Conservation (phyloP, 2,113 vertebrate genomes). For the Nibea coibor region DNA sequence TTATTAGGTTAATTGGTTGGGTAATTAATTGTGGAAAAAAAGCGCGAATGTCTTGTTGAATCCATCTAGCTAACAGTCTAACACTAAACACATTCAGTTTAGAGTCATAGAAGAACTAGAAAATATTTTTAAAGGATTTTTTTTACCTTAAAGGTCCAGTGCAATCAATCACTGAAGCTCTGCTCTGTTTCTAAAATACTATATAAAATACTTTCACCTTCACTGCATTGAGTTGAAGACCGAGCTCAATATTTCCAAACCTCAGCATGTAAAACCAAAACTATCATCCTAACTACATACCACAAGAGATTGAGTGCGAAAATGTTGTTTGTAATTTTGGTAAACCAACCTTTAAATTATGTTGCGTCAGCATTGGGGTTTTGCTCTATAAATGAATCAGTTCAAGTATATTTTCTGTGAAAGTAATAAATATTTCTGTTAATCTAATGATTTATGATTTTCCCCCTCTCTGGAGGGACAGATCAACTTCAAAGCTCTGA, state of each 20-base stretch:
- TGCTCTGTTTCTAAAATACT: neutral
- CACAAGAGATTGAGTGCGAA: neutral
- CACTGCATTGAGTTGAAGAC: neutral
- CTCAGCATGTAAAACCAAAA: neutral
- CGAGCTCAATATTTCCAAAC: neutral
- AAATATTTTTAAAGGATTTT: neutral
- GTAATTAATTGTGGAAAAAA: neutral
- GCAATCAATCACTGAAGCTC: neutral
- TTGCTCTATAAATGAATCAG: neutral
- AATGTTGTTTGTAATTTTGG: conserved; percentile 4
- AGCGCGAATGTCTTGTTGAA: too few relatives aligned
- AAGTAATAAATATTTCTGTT: neutral
- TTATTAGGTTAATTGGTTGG: neutral
- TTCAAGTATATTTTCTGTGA: neutral
- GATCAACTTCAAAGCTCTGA: conserved; percentile 79
- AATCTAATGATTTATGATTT: neutral
- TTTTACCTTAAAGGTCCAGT: too few relatives aligned
- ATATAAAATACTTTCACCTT: neutral
- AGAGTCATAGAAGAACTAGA: neutral
- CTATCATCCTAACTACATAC: neutral
- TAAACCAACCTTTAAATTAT: neutral
- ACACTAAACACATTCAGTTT: neutral
- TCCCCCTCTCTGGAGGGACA: conserved; percentile 50
- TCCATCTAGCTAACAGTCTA: neutral
- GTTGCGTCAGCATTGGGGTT: neutral